Evolutionary conservation across 2,888 invertebrate species (phyloP).

Genomic region (Pandemis cinnamomeana): DNA sequence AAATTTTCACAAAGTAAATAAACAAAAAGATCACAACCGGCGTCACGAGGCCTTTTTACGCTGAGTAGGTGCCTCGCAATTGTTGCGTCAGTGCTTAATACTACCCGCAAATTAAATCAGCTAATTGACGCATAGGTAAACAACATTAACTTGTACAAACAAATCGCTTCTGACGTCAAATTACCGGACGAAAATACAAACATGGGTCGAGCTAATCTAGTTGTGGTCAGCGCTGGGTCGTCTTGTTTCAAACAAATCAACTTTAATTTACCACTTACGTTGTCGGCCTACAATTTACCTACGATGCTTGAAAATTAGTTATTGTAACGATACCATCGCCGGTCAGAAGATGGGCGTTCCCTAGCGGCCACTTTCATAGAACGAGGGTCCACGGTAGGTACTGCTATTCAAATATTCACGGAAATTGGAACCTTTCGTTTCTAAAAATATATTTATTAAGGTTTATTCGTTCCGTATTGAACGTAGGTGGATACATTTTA

Average conservation of each 20-base stretch:
- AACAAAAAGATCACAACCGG: background rate
- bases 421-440: background rate
- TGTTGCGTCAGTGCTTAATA: background rate
- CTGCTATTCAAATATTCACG: slow-evolving; percentile 29
- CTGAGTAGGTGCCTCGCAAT: background rate
- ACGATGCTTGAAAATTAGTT: slow-evolving; percentile 16
- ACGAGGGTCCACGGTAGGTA: slow-evolving; percentile 17
- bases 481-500: background rate
- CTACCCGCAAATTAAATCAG: background rate
- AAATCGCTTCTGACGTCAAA: background rate
- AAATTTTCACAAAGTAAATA: background rate
- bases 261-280: slow-evolving; percentile 8
- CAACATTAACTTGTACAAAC: slow-evolving; percentile 7
- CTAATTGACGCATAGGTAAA: background rate
- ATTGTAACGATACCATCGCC: slow-evolving; percentile 12
- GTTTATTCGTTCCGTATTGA: background rate
- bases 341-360: slow-evolving; percentile 15
- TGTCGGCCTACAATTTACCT: slow-evolving; percentile 4
- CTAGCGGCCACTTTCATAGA: slow-evolving; percentile 24
- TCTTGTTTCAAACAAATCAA: slow-evolving; percentile 7
- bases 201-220: slow-evolving; percentile 17
- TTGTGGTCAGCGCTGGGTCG: background rate
- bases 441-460: slow-evolving; percentile 4
- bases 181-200: slow-evolving; percentile 14
- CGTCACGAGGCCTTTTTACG: background rate